Evolutionary conservation across 2,113 vertebrate species (phyloP).

Genomic region (Amphiprion ocellaris): DNA sequence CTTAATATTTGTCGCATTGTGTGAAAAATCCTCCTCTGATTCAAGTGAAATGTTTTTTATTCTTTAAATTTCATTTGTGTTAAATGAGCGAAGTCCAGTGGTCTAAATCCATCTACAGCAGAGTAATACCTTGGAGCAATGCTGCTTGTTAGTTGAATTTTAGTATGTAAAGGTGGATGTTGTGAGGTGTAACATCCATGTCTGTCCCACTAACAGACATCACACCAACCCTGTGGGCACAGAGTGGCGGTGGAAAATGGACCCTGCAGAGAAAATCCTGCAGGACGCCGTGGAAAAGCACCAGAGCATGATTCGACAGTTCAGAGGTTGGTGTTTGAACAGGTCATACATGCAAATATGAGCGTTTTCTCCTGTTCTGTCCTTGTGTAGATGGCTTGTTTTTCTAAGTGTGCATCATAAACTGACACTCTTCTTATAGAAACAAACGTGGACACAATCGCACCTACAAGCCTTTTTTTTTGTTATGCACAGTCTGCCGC

Average conservation of each 20-base stretch:
- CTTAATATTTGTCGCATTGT: conserved; percentile 1
- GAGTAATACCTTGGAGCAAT: too few relatives aligned
- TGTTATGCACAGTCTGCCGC: neutral
- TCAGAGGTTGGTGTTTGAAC: conserved; percentile 87
- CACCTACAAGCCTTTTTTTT: too few relatives aligned
- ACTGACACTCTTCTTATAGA: too few relatives aligned
- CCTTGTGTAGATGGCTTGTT: too few relatives aligned
- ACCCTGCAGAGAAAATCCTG: conserved; percentile 93
- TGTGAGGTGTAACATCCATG: neutral
- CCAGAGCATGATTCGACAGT: conserved; percentile 92
- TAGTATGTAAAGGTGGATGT: too few relatives aligned
- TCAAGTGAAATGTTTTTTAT: conserved; percentile 2
- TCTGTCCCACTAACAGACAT: conserved; percentile 83
- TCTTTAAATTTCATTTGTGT: neutral
- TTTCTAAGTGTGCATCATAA: neutral
- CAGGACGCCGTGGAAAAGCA: conserved; percentile 92
- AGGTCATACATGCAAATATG: neutral
- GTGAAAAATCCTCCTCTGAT: neutral
- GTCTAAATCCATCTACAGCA: neutral
- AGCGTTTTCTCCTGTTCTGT: neutral
- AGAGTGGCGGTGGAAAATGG: conserved; percentile 97
- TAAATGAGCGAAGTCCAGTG: neutral
- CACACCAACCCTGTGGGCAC: conserved; percentile 97
- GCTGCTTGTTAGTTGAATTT: too few relatives aligned
- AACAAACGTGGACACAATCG: too few relatives aligned